phyloP scores from a whole-genome alignment of 1,140 invertebrate genomes.

The Cotesia vestalis region DNA sequence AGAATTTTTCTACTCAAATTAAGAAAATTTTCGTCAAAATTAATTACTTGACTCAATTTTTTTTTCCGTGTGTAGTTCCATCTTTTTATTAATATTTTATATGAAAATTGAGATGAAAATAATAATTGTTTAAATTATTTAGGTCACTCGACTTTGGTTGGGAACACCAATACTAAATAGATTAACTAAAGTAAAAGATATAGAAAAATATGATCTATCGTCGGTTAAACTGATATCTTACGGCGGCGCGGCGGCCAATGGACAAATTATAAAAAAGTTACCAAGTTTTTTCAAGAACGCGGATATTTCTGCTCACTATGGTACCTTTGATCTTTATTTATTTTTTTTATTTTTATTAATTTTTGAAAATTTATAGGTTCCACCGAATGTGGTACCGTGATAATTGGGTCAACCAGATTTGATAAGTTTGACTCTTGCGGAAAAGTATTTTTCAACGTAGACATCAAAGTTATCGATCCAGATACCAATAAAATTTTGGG shows the following conservation, averaged over 20 bases:
- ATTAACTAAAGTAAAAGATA: slow-evolving; percentile 36
- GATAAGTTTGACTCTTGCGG: slow-evolving; percentile 43
- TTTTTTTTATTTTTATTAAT: background rate
- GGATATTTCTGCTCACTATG: slow-evolving; percentile 43
- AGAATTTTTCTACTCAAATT: too few species aligned
- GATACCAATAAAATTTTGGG: slow-evolving; percentile 54
- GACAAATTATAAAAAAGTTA: slow-evolving; percentile 38
- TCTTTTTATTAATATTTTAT: too few species aligned
- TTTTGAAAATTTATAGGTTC: slow-evolving; percentile 44
- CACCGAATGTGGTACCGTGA: slow-evolving; percentile 43
- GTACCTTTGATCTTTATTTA: slow-evolving; percentile 39
- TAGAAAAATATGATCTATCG: slow-evolving; percentile 44
- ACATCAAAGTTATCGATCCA: slow-evolving; percentile 57
- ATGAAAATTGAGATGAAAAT: too few species aligned
- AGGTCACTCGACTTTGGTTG: slow-evolving; percentile 33
- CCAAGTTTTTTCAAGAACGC: slow-evolving; percentile 36
- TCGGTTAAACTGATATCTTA: slow-evolving; percentile 40
- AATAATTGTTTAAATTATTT: background rate
- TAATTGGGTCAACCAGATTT: background rate
- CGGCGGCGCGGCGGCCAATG: slow-evolving; percentile 54
- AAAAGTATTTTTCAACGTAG: slow-evolving; percentile 36
- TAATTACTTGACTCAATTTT: too few species aligned
- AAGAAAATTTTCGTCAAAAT: too few species aligned
- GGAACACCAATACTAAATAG: slow-evolving; percentile 45
- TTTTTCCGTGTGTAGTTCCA: too few species aligned